These are phyloP conservation scores for Sylvia atricapilla DNA, from an alignment of 2,113 vertebrate genomes.

Conservation along the genomic window DNA sequence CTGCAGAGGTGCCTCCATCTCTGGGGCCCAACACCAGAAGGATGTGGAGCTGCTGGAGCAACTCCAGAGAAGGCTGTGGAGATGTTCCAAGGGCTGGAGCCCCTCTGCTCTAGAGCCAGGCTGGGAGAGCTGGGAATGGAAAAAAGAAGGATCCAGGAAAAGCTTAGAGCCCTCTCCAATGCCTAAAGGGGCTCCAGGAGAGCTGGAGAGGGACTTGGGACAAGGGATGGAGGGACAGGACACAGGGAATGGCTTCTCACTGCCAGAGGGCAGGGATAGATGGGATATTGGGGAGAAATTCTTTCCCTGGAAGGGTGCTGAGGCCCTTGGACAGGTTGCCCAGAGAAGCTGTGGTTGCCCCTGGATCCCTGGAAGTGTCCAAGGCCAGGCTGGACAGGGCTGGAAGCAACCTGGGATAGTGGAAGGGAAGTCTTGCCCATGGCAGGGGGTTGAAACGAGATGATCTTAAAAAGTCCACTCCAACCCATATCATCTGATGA, in stretches of 20 bases:
- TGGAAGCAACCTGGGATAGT: fast-evolving
- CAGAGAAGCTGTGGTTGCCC: neutral
- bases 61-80: neutral
- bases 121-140: neutral
- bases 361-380: neutral
- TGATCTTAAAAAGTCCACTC: neutral
- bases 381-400: fast-evolving
- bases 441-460: fast-evolving
- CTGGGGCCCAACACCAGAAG: neutral
- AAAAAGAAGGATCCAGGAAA: neutral
- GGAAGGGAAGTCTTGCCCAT: neutral
- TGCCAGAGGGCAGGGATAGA: neutral
- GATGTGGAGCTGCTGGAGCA: neutral
- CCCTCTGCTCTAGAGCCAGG: neutral
- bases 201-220: neutral
- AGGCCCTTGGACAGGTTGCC: fast-evolving
- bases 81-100: neutral
- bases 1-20: neutral
- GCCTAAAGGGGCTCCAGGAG: neutral
- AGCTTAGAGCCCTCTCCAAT: fast-evolving
- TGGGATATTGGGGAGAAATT: neutral
- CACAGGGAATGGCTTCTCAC: neutral
- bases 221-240: neutral
- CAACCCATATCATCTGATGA: fast-evolving
- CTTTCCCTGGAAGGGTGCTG: neutral